Percentiles rank a stretch among this genome's conserved stretches.
Conservation (phyloP, 2,888 invertebrate genomes). For the Archaeoteleia sp. region DNA sequence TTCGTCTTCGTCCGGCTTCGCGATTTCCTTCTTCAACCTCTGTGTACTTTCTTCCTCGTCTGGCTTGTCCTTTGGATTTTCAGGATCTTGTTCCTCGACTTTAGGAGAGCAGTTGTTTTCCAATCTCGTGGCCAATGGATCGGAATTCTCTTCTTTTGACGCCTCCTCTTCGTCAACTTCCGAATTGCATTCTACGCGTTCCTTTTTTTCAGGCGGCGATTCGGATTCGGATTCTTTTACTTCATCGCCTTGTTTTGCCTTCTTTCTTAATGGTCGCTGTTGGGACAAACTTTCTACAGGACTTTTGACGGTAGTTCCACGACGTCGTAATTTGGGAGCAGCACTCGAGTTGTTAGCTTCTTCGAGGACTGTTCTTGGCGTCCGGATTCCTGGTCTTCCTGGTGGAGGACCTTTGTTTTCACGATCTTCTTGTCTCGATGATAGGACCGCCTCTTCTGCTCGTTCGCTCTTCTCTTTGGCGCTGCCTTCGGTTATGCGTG, state of each 20-base stretch:
- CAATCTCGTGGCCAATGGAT: conserved; percentile 24
- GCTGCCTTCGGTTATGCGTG: conserved; percentile 67
- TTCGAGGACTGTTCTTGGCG: conserved; percentile 67
- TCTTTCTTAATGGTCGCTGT: conserved; percentile 62
- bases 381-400: conserved; percentile 65
- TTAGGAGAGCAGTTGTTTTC: conserved; percentile 24
- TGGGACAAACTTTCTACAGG: conserved; percentile 57
- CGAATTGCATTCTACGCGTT: conserved; percentile 53
- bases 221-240: conserved; percentile 20
- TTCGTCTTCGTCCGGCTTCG: conserved; percentile 54
- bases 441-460: conserved; percentile 54
- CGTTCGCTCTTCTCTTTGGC: conserved; percentile 64
- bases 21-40: conserved; percentile 28
- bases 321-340: conserved; percentile 67
- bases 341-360: conserved; percentile 67
- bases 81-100: conserved; percentile 44
- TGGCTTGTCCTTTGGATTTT: conserved; percentile 14
- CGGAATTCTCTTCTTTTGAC: conserved; percentile 36
- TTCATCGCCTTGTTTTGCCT: conserved; percentile 43
- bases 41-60: conserved; percentile 26
- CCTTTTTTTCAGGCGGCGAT: conserved; percentile 45
- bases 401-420: conserved; percentile 71
- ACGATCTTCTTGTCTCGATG: conserved; percentile 69
- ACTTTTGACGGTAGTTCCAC: conserved; percentile 60
- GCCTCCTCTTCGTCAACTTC: conserved; percentile 52